Percentiles rank a stretch among this genome's conserved stretches.
These are phyloP conservation scores for Mesocricetus auratus DNA, from an alignment of 2,113 vertebrate genomes.

Conservation along the genomic window DNA sequence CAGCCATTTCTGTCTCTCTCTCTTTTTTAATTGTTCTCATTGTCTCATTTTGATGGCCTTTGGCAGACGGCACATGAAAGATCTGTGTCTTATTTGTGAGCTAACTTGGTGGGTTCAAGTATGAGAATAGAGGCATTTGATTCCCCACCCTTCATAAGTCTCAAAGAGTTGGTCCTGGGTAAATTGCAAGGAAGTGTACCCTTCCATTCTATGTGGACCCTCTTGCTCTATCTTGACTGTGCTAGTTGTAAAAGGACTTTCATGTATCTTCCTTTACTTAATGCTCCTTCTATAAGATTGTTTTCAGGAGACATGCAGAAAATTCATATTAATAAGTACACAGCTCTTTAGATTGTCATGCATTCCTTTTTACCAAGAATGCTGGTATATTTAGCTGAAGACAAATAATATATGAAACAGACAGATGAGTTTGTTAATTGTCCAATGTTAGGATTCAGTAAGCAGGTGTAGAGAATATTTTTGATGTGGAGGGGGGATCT, in stretches of 20 bases:
- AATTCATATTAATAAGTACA: neutral
- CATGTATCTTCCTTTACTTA: neutral
- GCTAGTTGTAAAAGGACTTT: neutral
- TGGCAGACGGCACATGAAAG: neutral
- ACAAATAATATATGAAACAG: neutral
- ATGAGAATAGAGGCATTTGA: neutral
- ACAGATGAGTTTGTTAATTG: neutral
- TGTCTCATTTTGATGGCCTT: neutral
- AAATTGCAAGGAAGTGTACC: neutral
- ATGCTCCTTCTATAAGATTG: neutral
- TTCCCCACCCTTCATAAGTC: neutral
- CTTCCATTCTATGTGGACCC: neutral
- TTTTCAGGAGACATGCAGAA: slow-evolving; percentile 3
- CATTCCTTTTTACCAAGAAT: slow-evolving; percentile 21
- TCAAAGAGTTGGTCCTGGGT: neutral
- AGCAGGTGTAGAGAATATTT: slow-evolving; percentile 24
- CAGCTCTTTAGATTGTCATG: neutral
- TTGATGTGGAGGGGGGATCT: neutral
- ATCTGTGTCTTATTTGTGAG: neutral
- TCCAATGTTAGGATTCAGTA: neutral
- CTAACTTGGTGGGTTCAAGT: neutral
- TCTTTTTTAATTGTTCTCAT: neutral
- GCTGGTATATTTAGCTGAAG: slow-evolving; percentile 37
- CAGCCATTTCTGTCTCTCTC: neutral
- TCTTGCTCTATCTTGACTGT: neutral